These are phyloP conservation scores for Loripinus fragilis DNA, from an alignment of 2,888 invertebrate species.

Conservation along the genomic window DNA sequence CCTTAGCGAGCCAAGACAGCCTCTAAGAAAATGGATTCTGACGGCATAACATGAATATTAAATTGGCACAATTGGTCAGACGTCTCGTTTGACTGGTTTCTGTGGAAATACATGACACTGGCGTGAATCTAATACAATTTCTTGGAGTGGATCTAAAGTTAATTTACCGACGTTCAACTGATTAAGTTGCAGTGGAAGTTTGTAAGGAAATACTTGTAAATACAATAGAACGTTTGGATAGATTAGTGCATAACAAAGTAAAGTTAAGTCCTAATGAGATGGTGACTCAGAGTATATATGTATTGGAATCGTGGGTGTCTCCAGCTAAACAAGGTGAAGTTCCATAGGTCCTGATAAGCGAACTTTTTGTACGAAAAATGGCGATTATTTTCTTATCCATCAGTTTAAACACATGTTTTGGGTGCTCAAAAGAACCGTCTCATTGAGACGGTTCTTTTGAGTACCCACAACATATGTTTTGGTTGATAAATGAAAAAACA, in stretches of 20 bases:
- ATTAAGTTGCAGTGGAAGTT: not conserved
- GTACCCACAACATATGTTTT: too few species aligned
- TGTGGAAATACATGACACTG: not conserved
- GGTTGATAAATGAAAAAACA: too few species aligned
- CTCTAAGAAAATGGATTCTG: conserved; percentile 11
- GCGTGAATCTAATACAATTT: conserved; percentile 5
- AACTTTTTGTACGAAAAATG: too few species aligned
- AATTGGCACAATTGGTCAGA: not conserved
- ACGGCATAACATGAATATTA: conserved; percentile 15
- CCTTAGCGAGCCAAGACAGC: not conserved
- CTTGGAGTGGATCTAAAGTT: not conserved
- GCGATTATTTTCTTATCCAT: too few species aligned
- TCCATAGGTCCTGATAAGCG: not conserved
- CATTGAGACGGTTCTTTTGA: too few species aligned
- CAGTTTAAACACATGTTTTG: too few species aligned
- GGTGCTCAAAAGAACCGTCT: too few species aligned
- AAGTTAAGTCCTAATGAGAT: not conserved
- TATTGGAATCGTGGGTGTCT: not conserved
- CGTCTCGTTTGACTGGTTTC: not conserved
- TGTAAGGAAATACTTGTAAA: not conserved
- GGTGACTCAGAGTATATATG: conserved; percentile 15
- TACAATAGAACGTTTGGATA: not conserved
- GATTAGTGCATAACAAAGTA: too few species aligned
- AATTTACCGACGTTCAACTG: not conserved
- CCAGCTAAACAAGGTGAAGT: conserved; percentile 9